Conservation (phyloP, 2,888 invertebrate genomes). For the Periphyllus acericola region DNA sequence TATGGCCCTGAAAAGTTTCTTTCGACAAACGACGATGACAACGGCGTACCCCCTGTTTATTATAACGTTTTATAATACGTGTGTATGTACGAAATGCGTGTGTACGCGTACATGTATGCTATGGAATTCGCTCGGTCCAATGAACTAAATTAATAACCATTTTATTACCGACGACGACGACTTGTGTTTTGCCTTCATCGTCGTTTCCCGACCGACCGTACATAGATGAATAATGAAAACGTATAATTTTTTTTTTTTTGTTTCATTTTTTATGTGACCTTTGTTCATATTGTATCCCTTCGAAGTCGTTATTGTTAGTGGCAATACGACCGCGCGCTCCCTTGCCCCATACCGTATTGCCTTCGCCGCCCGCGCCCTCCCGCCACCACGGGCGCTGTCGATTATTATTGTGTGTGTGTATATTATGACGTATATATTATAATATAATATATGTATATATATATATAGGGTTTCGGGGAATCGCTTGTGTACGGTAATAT, state of each 20-base stretch:
- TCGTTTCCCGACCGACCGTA: no score
- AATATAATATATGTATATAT: no score
- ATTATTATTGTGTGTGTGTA: not conserved
- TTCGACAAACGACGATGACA: constrained; percentile 6
- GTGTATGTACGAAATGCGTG: no score
- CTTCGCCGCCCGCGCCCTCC: not conserved
- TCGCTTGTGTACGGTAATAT: not conserved
- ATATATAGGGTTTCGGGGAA: not conserved
- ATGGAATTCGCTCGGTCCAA: constrained; percentile 52
- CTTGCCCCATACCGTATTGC: not conserved
- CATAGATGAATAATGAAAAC: constrained; percentile 42
- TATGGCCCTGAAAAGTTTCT: constrained; percentile 48
- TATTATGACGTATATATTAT: no score
- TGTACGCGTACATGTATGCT: no score
- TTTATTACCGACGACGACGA: constrained; percentile 49
- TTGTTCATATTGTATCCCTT: constrained; percentile 32
- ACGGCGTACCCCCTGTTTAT: constrained; percentile 20
- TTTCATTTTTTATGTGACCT: constrained; percentile 33
- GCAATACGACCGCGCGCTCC: constrained; percentile 11
- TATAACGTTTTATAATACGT: constrained; percentile 1
- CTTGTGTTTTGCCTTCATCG: constrained; percentile 22
- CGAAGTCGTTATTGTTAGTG: constrained; percentile 44
- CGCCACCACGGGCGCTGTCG: not conserved
- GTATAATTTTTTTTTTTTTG: constrained; percentile 46
- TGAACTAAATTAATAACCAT: constrained; percentile 61